Base-by-base conservation (phyloP, 2,888 invertebrate species). In the Aphrophora alni region DNA sequence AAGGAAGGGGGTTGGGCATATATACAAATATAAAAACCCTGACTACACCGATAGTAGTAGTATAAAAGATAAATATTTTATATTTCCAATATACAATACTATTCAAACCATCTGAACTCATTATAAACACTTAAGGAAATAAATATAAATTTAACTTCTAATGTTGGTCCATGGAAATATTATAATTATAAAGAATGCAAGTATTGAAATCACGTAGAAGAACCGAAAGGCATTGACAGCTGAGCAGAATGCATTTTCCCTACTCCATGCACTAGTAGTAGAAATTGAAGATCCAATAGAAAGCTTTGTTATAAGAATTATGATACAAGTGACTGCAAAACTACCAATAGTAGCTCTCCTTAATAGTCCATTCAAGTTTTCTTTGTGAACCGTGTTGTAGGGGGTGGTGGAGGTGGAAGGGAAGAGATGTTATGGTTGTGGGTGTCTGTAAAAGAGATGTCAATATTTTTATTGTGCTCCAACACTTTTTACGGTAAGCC, bases 391-490 rank as follows among this genome's bases (percentile, higher is more conserved):
- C 69, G 69, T 68, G 70, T 75, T 68, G 77, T 75, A 75, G 75
- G 81, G 59, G 78, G 75, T 72, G 82, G 82, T 74, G 80, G 74
- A 77, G 78, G 80, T 81, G 83, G 82, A 79, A 81, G 77, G 83
- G 83, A 81, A 80, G 78, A 82, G 82, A 82, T 84, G 84, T 84
- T 84, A 83, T 84, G 84, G 83, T 84, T 84, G 83, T 83, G 83
- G 81, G 82, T 81, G 81, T 81, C 59, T 79, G 81, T 27, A 78
- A 82, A 80, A 21, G 59, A 59, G 59, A 83, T 84, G 84, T 84
- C 84, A 84, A 84, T 82, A 84, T 84, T 82, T 82, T 78, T 68
- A 77, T 75, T 80, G 28, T 80, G 78, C 4, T 5, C 21, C 14
- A 59, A 21, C 59, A 59, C 1, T 59, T 59, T 59, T 59, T 59